Conservation (phyloP, 2,888 invertebrate genomes). For the Nephrotoma appendiculata region DNA sequence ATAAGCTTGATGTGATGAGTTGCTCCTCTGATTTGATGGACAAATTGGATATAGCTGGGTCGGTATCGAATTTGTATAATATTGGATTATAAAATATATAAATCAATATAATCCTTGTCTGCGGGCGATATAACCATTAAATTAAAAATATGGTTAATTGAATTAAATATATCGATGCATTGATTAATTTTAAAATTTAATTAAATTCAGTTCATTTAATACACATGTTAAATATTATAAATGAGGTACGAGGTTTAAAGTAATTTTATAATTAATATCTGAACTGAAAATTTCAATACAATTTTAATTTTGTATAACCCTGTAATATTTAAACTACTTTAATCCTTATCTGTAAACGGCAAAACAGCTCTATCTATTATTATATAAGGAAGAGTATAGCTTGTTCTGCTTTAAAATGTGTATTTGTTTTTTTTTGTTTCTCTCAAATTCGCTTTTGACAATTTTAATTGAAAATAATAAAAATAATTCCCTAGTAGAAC, state of each 20-base stretch:
- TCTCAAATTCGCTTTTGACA: neutral
- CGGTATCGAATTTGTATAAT: neutral
- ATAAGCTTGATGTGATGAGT: neutral
- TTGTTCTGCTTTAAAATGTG: neutral
- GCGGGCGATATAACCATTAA: neutral
- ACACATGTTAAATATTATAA: too few relatives aligned
- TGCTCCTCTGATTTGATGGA: neutral
- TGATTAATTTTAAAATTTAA: neutral
- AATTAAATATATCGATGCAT: neutral
- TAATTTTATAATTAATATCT: too few relatives aligned
- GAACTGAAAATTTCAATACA: too few relatives aligned
- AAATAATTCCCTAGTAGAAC: neutral
- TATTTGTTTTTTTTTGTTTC: neutral
- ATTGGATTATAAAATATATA: neutral
- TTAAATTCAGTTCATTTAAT: neutral
- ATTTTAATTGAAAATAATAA: neutral
- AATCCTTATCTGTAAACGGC: neutral
- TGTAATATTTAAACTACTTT: neutral
- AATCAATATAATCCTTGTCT: neutral
- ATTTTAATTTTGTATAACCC: too few relatives aligned
- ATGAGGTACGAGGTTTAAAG: too few relatives aligned
- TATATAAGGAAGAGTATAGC: neutral
- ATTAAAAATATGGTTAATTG: neutral
- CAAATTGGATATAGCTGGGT: too few relatives aligned
- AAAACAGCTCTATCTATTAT: neutral